phyloP scores from a whole-genome alignment of 2,888 invertebrate genomes.

The Seladonia tumulorum region DNA sequence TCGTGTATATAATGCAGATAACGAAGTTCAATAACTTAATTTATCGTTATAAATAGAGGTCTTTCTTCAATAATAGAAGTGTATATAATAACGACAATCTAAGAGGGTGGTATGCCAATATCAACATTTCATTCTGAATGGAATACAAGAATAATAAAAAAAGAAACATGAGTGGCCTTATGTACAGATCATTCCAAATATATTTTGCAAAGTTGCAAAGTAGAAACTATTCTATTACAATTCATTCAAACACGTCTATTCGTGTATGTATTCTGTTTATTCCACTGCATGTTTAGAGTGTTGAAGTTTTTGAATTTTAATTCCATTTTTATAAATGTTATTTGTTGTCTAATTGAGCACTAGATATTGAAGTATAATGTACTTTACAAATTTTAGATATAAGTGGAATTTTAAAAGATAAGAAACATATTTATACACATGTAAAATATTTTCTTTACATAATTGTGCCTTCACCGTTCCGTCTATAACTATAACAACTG shows the following conservation, averaged over 20 bases:
- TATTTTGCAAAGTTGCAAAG: conserved; percentile 61
- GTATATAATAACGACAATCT: conserved; percentile 71
- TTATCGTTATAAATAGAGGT: conserved; percentile 64
- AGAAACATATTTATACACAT: conserved; percentile 58
- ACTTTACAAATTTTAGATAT: conserved; percentile 62
- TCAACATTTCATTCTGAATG: conserved; percentile 62
- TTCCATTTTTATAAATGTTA: conserved; percentile 79
- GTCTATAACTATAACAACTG: conserved; percentile 41
- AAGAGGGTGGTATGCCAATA: conserved; percentile 38
- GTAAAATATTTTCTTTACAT: conserved; percentile 62
- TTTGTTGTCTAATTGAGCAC: conserved; percentile 77
- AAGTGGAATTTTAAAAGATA: conserved; percentile 49
- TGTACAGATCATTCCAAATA: conserved; percentile 67
- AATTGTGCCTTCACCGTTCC: conserved; percentile 54
- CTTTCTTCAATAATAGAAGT: conserved; percentile 74
- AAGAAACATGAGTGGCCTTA: conserved; percentile 63
- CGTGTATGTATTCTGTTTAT: conserved; percentile 67
- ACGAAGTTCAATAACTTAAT: conserved; percentile 72
- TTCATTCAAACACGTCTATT: conserved; percentile 65
- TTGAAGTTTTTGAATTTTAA: conserved; percentile 84
- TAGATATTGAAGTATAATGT: conserved; percentile 72
- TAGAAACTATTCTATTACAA: conserved; percentile 69
- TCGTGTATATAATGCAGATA: conserved; percentile 76
- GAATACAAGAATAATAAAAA: conserved; percentile 23
- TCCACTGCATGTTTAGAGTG: conserved; percentile 78